A percentile compares a stretch with the other conserved stretches of the same genome.
phyloP scores from a whole-genome alignment of 2,113 vertebrate genomes.

The Amblyopsis rosae region DNA sequence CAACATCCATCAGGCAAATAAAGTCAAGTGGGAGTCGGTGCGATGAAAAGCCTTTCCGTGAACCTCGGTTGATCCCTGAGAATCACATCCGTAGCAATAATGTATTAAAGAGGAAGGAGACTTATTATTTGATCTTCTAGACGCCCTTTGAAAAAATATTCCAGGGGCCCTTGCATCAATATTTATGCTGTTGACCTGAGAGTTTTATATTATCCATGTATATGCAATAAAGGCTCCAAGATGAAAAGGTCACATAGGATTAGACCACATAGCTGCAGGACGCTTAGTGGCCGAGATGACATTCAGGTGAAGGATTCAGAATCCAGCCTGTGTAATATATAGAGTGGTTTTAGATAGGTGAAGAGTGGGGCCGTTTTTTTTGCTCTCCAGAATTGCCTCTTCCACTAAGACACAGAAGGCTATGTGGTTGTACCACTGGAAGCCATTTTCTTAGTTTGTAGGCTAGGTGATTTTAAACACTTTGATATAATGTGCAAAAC shows the following conservation, averaged over 20 bases:
- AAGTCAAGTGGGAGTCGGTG: neutral
- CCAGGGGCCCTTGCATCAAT: slow-evolving; percentile 37
- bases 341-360: slow-evolving; percentile 17
- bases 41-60: slow-evolving; percentile 24
- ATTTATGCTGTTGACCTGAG: slow-evolving; percentile 51
- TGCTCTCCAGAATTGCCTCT: slow-evolving; percentile 8
- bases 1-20: neutral
- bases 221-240: slow-evolving; percentile 50
- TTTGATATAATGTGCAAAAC: too few species aligned
- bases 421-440: too few species aligned
- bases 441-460: too few species aligned
- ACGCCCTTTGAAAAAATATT: slow-evolving; percentile 42
- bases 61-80: neutral
- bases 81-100: slow-evolving; percentile 14
- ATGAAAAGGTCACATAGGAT: slow-evolving; percentile 49
- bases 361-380: slow-evolving; percentile 6
- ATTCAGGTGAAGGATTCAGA: slow-evolving; percentile 41
- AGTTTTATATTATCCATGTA: slow-evolving; percentile 50
- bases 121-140: slow-evolving; percentile 8
- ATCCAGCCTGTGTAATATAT: slow-evolving; percentile 11
- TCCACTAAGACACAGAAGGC: neutral
- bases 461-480: too few species aligned
- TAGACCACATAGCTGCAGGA: slow-evolving; percentile 40
- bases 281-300: slow-evolving; percentile 36
- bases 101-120: neutral